Evolutionary conservation across 2,888 invertebrate species (phyloP), one percentile per base, ranked within the genome.

Genomic region (Apamea crenata): DNA sequence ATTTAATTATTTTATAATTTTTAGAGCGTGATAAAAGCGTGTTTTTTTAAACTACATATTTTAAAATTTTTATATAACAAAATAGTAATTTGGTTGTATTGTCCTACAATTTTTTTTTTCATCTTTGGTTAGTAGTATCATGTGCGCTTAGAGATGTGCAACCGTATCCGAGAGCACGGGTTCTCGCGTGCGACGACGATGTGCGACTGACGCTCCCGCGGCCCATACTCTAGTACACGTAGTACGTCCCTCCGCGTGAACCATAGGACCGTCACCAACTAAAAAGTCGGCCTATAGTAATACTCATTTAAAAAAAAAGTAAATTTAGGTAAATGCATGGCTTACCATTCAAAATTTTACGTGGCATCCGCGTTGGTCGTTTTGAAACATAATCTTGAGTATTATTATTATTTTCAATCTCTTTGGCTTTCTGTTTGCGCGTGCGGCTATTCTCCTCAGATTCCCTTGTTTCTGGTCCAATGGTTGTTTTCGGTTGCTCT

Each of bases 281-380:
- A n/a, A n/a, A 67, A 40, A 18, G 2, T 29, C 40, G 2, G 67
- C 67, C 40, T n/a, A 18, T 18, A n/a, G n/a, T n/a, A 67, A 25
- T 10, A 56, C 56, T 12, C 0, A 21, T 21, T 8, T 8, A 3
- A 25, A 10, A 10, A 25, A 10, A 40, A 40, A 0, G 40, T n/a
- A 50, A n/a, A 36, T 29, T 14, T 21, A 50, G 18, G 0, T 50
- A 40, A 53, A 63, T 53, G 18, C 32, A 32, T 61, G 14, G 21
- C 77, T 63, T 78, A 90, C 89, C 89, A 78, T 87, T 85, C 5
- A 84, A 77, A 63, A 78, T 29, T 77, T 80, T 84, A n/a, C 83
- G 82, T 25, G 78, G 74, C 14, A 84, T 44, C 36, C 83, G 75
- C 4, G 67, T 76, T 36, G 40, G 81, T 75, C 76, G 83, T 40